Evolutionary conservation across 2,113 vertebrate genomes (phyloP).

Genomic region (Fregetta grallaria): DNA sequence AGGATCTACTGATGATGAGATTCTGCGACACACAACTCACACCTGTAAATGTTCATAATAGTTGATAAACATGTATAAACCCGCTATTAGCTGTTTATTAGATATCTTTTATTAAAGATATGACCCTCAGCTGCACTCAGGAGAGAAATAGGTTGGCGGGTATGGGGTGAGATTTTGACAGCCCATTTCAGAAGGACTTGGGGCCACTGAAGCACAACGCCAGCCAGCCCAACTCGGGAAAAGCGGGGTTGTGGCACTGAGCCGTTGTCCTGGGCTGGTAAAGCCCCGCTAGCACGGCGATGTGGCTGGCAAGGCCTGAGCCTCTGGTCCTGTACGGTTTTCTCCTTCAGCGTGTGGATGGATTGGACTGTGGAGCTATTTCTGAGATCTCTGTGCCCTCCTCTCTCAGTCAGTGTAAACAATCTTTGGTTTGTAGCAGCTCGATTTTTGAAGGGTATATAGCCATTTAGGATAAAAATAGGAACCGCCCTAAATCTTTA

Average conservation of each 20-base stretch:
- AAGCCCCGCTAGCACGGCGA: accelerated
- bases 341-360: background rate
- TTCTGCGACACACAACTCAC: background rate
- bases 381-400: background rate
- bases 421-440: background rate
- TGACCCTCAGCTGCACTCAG: background rate
- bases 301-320: background rate
- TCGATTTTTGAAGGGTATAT: background rate
- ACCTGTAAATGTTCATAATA: background rate
- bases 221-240: background rate
- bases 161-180: background rate
- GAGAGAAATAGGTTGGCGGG: background rate
- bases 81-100: background rate
- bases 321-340: background rate
- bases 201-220: background rate
- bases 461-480: background rate
- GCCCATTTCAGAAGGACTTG: background rate
- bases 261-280: background rate
- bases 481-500: background rate
- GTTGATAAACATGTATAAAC: background rate
- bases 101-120: background rate
- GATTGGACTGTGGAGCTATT: background rate
- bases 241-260: background rate
- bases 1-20: background rate
- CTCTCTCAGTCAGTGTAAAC: background rate